phyloP scores from a whole-genome alignment of 2,797 vertebrate species.

The Lemur catta region DNA sequence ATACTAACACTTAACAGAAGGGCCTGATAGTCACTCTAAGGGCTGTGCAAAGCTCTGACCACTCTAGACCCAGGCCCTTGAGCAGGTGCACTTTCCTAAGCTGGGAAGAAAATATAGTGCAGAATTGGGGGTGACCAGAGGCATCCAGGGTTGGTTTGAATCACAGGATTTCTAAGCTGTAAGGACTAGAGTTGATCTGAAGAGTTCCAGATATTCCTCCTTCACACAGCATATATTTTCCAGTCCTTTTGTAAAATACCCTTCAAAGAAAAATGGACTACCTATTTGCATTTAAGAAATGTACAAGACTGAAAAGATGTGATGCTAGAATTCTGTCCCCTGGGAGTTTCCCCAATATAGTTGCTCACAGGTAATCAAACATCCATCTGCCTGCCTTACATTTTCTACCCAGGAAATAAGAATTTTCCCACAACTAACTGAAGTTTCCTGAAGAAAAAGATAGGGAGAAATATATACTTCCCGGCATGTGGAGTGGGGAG shows the following conservation, averaged over 20 bases:
- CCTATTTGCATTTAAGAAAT: neutral
- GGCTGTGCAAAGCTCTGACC: neutral
- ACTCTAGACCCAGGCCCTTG: neutral
- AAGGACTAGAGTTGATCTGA: neutral
- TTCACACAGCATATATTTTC: neutral
- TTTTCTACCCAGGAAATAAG: constrained; percentile 28
- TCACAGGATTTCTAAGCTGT: neutral
- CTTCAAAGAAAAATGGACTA: neutral
- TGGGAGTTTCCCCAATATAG: neutral
- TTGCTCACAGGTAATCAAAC: neutral
- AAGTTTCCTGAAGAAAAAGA: neutral
- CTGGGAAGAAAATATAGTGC: neutral
- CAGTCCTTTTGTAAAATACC: neutral
- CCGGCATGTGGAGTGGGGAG: neutral
- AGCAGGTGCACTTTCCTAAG: neutral
- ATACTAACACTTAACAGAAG: neutral
- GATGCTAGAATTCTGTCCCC: neutral
- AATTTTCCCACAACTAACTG: constrained; percentile 5
- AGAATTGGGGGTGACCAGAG: too few relatives aligned
- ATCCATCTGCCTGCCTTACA: neutral
- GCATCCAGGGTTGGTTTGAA: neutral
- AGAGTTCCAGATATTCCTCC: neutral
- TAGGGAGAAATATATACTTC: neutral
- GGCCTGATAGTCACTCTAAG: neutral
- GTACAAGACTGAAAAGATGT: neutral